These are phyloP conservation scores for Scartelaos histophorus DNA, from an alignment of 2,113 vertebrate species.

Conservation along the genomic window DNA sequence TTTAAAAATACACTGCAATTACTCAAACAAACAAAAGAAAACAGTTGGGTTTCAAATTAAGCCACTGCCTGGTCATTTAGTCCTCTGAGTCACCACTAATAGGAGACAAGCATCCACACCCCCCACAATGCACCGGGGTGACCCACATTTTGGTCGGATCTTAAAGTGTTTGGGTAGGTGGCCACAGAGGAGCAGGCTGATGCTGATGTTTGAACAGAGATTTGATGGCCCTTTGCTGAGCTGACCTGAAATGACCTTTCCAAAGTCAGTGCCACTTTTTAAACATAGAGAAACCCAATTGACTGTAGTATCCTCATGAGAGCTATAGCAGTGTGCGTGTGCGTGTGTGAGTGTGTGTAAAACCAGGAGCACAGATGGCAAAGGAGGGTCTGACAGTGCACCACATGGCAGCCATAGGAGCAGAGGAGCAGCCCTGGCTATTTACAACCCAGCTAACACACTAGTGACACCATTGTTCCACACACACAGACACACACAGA, in stretches of 20 bases:
- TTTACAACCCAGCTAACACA: conserved; percentile 30
- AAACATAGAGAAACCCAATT: conserved; percentile 20
- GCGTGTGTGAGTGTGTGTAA: conserved; percentile 12
- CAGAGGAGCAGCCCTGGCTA: conserved; percentile 13
- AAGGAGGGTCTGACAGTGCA: conserved; percentile 30
- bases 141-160: not conserved
- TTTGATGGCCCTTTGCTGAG: conserved; percentile 11
- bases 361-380: conserved; percentile 19
- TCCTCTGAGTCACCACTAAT: not conserved
- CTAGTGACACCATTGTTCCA: conserved; percentile 21
- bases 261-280: not conserved
- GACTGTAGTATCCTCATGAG: not conserved
- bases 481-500: conserved; percentile 20
- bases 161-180: not conserved
- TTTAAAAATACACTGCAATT: not conserved
- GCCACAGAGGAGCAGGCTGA: not conserved
- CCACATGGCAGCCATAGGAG: conserved; percentile 29
- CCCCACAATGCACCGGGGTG: conserved; percentile 4
- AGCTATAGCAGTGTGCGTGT: not conserved
- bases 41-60: not conserved
- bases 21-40: not conserved
- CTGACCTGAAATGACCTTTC: conserved; percentile 30
- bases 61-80: not conserved
- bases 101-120: not conserved
- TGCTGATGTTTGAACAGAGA: not conserved